A percentile compares a stretch with the other conserved stretches of the same genome.
phyloP scores from a whole-genome alignment of 2,113 vertebrate species.

The Saccopteryx bilineata region DNA sequence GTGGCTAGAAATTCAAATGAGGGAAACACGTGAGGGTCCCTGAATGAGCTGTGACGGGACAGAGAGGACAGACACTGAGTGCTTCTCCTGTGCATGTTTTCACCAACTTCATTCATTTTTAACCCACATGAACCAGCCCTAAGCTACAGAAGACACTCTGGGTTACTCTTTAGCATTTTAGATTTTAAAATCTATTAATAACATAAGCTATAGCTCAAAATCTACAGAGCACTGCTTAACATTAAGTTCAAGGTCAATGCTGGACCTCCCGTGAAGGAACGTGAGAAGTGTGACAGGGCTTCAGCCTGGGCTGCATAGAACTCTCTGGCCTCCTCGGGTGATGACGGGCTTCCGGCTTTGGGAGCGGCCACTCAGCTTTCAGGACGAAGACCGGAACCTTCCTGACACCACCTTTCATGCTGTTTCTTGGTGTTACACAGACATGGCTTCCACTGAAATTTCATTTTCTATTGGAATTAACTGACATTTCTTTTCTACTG shows the following conservation, averaged over 20 bases:
- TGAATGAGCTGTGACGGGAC: too few species aligned
- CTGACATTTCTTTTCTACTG: neutral
- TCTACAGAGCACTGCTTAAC: neutral
- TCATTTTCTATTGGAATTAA: slow-evolving; percentile 27
- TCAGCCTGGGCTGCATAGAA: neutral
- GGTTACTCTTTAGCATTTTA: neutral
- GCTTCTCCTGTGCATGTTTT: neutral
- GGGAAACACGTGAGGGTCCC: rapidly evolving
- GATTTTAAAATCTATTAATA: neutral
- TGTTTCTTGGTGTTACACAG: neutral
- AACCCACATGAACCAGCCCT: neutral
- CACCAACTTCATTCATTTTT: neutral
- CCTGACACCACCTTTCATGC: neutral
- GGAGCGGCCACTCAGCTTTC: neutral
- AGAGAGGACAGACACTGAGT: neutral
- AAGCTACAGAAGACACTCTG: neutral
- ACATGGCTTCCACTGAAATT: neutral
- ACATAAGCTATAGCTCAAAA: neutral
- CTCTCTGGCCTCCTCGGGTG: neutral
- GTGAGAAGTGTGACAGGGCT: neutral
- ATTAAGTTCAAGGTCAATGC: neutral
- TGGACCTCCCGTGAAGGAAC: neutral
- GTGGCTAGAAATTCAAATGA: neutral
- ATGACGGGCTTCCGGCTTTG: neutral
- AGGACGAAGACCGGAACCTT: neutral